Conservation (phyloP, 2,113 vertebrate species). For the Heloderma charlesbogerti region DNA sequence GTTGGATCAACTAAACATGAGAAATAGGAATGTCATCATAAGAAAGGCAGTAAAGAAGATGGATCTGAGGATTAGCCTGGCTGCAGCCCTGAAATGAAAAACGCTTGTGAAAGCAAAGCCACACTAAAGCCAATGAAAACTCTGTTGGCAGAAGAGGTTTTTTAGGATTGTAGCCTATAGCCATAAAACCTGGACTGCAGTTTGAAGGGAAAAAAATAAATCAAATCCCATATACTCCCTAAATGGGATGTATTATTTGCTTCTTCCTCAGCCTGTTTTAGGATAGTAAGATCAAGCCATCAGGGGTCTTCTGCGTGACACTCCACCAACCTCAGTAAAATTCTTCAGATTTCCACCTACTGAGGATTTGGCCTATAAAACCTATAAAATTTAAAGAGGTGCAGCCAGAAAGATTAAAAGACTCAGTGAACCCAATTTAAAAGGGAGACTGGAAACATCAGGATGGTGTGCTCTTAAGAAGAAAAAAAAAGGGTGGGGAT, state of each 20-base stretch:
- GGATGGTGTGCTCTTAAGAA: not conserved
- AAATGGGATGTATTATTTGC: not conserved
- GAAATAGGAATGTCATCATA: not conserved
- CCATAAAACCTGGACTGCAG: not conserved
- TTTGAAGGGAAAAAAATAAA: not conserved
- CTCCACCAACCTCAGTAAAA: constrained; percentile 43
- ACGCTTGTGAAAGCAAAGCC: not conserved
- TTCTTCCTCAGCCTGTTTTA: constrained; percentile 48
- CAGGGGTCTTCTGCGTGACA: constrained; percentile 41
- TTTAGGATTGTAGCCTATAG: not conserved
- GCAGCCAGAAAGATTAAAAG: not conserved
- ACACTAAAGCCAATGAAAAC: not conserved
- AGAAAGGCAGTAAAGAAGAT: not conserved
- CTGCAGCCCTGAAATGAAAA: constrained; percentile 6
- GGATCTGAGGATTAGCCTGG: not conserved
- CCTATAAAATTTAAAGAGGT: not conserved
- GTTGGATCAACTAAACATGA: not conserved
- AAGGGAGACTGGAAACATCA: not conserved
- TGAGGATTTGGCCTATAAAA: constrained; percentile 12
- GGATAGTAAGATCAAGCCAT: constrained; percentile 45
- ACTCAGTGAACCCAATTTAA: constrained; percentile 17
- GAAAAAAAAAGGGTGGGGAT: not conserved
- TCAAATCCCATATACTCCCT: not conserved
- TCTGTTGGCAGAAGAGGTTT: not conserved
- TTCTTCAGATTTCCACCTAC: constrained; percentile 40